Conservation (phyloP, 2,113 vertebrate species). For the Clarias batrachus region DNA sequence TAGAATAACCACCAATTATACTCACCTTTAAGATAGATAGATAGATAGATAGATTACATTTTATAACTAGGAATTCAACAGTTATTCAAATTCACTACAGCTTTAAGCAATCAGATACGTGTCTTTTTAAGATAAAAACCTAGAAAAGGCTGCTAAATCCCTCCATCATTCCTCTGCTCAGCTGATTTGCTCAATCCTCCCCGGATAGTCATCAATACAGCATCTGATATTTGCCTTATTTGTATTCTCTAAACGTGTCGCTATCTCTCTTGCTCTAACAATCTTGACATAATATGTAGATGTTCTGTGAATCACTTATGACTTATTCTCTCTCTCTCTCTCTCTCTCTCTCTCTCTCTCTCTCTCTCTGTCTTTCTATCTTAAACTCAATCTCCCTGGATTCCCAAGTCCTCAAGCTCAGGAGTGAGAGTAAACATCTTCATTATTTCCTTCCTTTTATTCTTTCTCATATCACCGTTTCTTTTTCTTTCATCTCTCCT, state of each 20-base stretch:
- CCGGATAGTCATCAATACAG: neutral
- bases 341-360: neutral
- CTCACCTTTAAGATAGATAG: neutral
- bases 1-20: too few species aligned
- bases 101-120: neutral
- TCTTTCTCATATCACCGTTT: conserved; percentile 15
- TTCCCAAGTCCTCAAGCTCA: conserved; percentile 9
- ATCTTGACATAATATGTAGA: conserved; percentile 9
- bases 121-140: neutral
- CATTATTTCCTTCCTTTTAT: neutral
- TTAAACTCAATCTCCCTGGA: neutral
- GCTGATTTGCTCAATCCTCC: neutral
- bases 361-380: neutral
- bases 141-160: neutral
- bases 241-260: neutral
- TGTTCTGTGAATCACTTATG: neutral
- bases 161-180: neutral
- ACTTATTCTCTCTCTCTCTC: neutral
- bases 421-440: neutral
- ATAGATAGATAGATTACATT: neutral
- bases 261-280: neutral
- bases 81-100: neutral
- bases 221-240: neutral
- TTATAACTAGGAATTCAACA: neutral
- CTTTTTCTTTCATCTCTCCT: conserved; percentile 18